A percentile compares a stretch with the other conserved stretches of the same genome.
Evolutionary conservation across 2,113 vertebrate genomes (phyloP).

Genomic region (Delphinapterus leucas): DNA sequence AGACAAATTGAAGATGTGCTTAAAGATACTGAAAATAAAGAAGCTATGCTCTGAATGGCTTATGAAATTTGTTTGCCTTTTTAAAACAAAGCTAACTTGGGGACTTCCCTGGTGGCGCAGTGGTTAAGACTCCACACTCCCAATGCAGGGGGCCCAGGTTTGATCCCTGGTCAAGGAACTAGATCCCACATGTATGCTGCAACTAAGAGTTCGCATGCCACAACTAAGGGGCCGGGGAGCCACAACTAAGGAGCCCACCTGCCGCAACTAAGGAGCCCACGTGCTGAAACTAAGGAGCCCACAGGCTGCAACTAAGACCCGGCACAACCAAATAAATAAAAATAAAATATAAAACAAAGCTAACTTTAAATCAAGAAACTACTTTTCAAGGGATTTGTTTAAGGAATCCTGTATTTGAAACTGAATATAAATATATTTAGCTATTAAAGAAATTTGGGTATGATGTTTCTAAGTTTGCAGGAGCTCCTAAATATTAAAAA

Average conservation of each 20-base stretch:
- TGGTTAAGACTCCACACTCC: no score
- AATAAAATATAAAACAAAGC: background rate
- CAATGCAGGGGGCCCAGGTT: no score
- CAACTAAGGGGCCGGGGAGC: no score
- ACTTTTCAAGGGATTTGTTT: slow-evolving; percentile 1
- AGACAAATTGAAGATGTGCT: background rate
- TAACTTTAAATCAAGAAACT: background rate
- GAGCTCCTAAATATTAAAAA: slow-evolving; percentile 2
- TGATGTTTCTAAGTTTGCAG: background rate
- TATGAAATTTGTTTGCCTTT: background rate
- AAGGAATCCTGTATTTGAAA: slow-evolving; percentile 25
- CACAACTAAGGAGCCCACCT: no score
- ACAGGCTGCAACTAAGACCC: no score
- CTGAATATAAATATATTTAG: background rate
- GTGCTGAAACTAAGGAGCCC: no score
- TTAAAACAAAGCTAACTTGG: background rate
- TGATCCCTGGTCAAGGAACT: no score
- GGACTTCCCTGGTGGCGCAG: no score
- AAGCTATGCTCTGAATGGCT: background rate
- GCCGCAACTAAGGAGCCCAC: no score
- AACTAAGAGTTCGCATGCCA: no score
- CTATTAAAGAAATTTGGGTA: slow-evolving; percentile 4
- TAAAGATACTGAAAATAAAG: background rate
- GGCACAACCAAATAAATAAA: no score
- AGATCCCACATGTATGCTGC: no score